Percentiles rank a stretch among this genome's conserved stretches.
Evolutionary conservation across 2,797 vertebrate species (phyloP).

Genomic region (Heterohyrax brucei): DNA sequence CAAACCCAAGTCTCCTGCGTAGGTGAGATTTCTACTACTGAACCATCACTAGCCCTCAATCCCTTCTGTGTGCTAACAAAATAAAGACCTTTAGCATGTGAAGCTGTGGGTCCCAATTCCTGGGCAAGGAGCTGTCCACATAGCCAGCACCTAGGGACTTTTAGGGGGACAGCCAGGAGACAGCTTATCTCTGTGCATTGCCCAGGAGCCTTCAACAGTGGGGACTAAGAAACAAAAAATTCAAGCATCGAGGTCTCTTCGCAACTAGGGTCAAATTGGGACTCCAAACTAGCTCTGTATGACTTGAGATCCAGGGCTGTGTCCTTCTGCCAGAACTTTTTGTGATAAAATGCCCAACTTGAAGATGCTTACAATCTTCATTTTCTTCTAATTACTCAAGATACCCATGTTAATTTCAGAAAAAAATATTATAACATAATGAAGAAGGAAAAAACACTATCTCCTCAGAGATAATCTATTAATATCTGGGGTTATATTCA

Average conservation of each 20-base stretch:
- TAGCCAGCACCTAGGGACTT: not conserved
- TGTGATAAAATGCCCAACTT: not conserved
- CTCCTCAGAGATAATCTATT: not conserved
- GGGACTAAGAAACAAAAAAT: not conserved
- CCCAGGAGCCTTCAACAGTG: not conserved
- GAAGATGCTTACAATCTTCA: not conserved
- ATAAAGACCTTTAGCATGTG: not conserved
- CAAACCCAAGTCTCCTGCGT: too few species aligned
- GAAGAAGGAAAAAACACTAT: not conserved
- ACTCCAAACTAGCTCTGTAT: not conserved
- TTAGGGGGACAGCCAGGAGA: not conserved
- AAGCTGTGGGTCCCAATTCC: not conserved
- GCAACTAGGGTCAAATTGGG: not conserved
- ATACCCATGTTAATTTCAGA: not conserved
- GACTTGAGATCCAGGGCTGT: not conserved
- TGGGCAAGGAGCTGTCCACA: not conserved
- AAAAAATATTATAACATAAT: slow-evolving; percentile 21
- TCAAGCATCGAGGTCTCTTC: not conserved
- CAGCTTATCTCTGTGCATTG: not conserved
- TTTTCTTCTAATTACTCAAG: not conserved
- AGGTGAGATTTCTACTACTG: too few species aligned
- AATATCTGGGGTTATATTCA: not conserved
- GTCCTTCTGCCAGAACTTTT: not conserved
- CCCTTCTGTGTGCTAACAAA: not conserved
- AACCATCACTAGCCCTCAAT: not conserved